phyloP scores from a whole-genome alignment of 1,140 invertebrate species.

The Drosophila suzukii region DNA sequence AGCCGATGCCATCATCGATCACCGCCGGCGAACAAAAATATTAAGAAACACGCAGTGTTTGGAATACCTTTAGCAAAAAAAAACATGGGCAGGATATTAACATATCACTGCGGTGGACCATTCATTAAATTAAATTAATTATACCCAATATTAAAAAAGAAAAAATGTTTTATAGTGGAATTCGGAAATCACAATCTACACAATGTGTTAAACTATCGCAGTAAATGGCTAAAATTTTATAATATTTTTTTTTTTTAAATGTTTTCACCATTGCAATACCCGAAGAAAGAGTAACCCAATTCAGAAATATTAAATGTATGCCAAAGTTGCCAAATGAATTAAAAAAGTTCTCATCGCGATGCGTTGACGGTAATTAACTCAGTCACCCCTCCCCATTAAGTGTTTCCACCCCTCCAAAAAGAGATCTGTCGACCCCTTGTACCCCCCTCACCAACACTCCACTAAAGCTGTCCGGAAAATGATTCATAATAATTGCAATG shows the following conservation, averaged over 20 bases:
- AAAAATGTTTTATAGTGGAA: too few species aligned
- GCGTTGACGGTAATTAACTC: constrained; percentile 69
- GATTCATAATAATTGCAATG: constrained; percentile 83
- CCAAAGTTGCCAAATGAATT: constrained; percentile 70
- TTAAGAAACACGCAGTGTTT: background rate
- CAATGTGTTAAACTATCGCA: too few species aligned
- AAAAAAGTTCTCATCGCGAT: constrained; percentile 60
- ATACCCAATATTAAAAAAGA: too few species aligned
- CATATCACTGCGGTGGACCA: too few species aligned
- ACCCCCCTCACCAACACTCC: background rate
- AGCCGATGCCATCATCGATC: constrained; percentile 69
- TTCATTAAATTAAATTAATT: too few species aligned
- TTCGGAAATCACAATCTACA: too few species aligned
- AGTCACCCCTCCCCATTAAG: background rate
- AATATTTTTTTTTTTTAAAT: too few species aligned
- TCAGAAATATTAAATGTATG: constrained; percentile 38
- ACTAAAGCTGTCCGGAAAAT: constrained; percentile 50
- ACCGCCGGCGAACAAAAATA: constrained; percentile 11
- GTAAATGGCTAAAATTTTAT: too few species aligned
- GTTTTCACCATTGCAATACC: background rate
- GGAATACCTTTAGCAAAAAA: background rate
- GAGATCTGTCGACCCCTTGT: background rate
- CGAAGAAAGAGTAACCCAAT: background rate
- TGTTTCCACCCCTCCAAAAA: background rate
- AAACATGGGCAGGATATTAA: background rate